phyloP scores from a whole-genome alignment of 2,797 vertebrate genomes.

The Neosilurus hyrtlii region DNA sequence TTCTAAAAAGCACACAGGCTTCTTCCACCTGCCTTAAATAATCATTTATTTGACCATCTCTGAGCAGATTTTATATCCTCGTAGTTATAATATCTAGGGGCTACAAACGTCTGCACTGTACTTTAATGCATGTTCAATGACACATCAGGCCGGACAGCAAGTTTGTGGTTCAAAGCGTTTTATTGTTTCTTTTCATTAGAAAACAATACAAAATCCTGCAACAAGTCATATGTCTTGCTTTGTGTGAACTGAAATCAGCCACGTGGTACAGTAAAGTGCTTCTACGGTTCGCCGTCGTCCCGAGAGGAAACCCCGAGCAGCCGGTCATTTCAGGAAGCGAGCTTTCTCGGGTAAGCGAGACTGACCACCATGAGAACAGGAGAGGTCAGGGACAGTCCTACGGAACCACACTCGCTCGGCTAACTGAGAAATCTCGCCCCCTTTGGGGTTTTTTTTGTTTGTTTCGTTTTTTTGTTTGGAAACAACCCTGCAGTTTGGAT shows the following conservation, averaged over 20 bases:
- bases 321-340: slow-evolving; percentile 12
- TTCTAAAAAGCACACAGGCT: not conserved
- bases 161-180: slow-evolving; percentile 70
- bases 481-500: slow-evolving; percentile 47
- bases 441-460: too few species aligned
- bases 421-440: slow-evolving; percentile 45
- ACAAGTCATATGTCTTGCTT: slow-evolving; percentile 76
- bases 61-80: not conserved
- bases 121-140: not conserved
- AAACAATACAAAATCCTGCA: slow-evolving; percentile 81
- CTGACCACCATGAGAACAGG: not conserved
- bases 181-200: slow-evolving; percentile 71
- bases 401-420: not conserved
- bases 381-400: slow-evolving; percentile 6
- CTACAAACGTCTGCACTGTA: not conserved
- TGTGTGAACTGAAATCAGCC: slow-evolving; percentile 79
- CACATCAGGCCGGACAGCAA: not conserved
- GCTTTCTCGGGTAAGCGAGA: slow-evolving; percentile 1
- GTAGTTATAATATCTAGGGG: not conserved
- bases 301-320: slow-evolving; percentile 13
- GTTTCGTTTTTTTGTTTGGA: not conserved
- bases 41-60: not conserved
- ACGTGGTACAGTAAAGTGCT: slow-evolving; percentile 85
- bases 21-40: not conserved
- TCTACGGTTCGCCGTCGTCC: slow-evolving; percentile 64